These are phyloP conservation scores for Pyxicephalus adspersus DNA, from an alignment of 2,113 vertebrate species.

Conservation along the genomic window DNA sequence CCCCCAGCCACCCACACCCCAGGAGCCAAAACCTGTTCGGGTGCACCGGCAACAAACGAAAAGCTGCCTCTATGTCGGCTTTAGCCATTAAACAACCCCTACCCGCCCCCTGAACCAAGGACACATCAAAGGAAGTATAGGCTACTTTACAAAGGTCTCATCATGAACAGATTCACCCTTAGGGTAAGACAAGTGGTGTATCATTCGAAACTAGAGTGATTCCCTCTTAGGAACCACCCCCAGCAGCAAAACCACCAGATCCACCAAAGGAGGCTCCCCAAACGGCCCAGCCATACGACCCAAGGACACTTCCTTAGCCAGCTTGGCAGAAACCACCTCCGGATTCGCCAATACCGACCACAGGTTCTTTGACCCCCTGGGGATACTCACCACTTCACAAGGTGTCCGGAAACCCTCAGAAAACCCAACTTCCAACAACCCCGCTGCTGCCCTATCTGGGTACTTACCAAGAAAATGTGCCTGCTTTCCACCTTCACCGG, in stretches of 20 bases:
- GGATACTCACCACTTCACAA: too few species aligned
- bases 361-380: too few species aligned
- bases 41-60: neutral
- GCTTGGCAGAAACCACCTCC: neutral
- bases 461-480: too few species aligned
- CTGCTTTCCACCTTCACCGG: too few species aligned
- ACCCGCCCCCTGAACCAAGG: neutral
- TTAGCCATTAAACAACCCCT: too few species aligned
- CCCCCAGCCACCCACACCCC: too few species aligned
- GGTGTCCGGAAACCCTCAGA: too few species aligned
- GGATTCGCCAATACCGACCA: neutral
- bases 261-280: neutral
- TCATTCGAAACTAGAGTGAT: neutral
- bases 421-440: too few species aligned
- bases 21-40: neutral
- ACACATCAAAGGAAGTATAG: neutral
- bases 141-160: neutral
- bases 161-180: neutral
- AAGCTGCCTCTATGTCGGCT: too few species aligned
- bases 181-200: neutral
- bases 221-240: constrained; percentile 3
- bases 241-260: neutral
- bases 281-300: neutral
- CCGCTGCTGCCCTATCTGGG: too few species aligned
- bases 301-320: neutral